Evolutionary conservation across 1,140 invertebrate species (phyloP).

Genomic region (Caligus rogercresseyi): DNA sequence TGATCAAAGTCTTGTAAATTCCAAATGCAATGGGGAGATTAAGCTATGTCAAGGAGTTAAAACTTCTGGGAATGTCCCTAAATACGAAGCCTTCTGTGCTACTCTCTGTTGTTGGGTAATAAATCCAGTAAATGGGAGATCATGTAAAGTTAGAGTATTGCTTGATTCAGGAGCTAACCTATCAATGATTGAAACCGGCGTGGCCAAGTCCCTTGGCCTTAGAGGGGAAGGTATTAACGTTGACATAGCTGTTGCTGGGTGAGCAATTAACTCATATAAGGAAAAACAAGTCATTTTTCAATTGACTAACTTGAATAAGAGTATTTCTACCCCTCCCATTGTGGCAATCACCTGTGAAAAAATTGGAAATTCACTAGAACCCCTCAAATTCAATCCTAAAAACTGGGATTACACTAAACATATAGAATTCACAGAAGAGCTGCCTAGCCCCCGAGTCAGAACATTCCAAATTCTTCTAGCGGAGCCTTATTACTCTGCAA

Average conservation of each 20-base stretch:
- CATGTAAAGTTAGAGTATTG: constrained; percentile 3
- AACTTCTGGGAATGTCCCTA: neutral
- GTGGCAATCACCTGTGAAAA: neutral
- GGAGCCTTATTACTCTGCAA: constrained; percentile 1
- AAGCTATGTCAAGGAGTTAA: too few species aligned
- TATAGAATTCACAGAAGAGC: neutral
- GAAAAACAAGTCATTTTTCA: neutral
- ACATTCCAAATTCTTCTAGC: neutral
- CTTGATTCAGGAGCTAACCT: neutral
- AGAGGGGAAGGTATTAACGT: neutral
- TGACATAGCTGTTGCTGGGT: neutral
- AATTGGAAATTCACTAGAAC: neutral
- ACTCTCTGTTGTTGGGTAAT: neutral
- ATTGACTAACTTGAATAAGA: neutral
- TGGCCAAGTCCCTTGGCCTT: neutral
- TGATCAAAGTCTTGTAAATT: too few species aligned
- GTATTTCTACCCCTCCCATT: neutral
- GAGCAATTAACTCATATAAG: neutral
- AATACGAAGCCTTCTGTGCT: neutral
- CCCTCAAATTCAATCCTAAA: neutral
- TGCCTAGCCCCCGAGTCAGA: neutral
- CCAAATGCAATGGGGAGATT: too few species aligned
- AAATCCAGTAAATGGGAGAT: neutral
- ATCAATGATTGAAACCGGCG: neutral
- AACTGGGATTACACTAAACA: neutral